Evolutionary conservation across 2,888 invertebrate genomes (phyloP), one percentile per base, ranked within the genome.

Genomic region (Trachelus troglodyta): DNA sequence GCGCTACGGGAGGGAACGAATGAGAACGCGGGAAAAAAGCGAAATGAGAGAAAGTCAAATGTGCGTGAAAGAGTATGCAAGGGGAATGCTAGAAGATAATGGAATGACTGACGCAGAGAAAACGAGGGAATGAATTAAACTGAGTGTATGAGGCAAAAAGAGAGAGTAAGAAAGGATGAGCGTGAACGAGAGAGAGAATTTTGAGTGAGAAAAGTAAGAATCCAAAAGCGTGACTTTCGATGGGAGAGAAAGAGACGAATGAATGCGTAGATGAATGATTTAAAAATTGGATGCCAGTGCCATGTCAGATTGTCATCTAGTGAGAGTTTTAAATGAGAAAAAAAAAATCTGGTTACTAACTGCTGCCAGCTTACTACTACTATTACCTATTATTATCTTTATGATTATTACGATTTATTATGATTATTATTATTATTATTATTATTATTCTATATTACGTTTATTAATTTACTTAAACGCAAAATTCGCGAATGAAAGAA

Each of bases 311-410:
- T 89, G 88, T 90, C 89, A 87, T 87, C 85, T 88, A 87, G 87
- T 84, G 86, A 85, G 84, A 86, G 83, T 87, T 88, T 86, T 82
- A 83, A 85, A 83, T 81, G 81, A 73, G 74, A 80, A 79, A 77
- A 75, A 75, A 34, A 78, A 69, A 77, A 80, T 87, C 89, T 89
- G 90, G 89, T 90, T 91, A 89, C 88, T 90, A 90, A 90, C 87
- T 89, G 91, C 91, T 91, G 90, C 90, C 90, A 90, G 89, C 87
- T 89, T 90, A 90, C 86, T 89, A 89, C 86, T 89, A 88, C 85
- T 88, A 86, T 82, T 87, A 87, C 83, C 86, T 85, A 85, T 80
- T 81, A 87, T 85, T 86, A 86, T 84, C 83, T 83, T 87, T 89
- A 88, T 86, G 82, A 90, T 87, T 89, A 90, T 89, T 88, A 89